Evolutionary conservation across 2,797 vertebrate species (phyloP).

Genomic region (Potorous gilbertii): DNA sequence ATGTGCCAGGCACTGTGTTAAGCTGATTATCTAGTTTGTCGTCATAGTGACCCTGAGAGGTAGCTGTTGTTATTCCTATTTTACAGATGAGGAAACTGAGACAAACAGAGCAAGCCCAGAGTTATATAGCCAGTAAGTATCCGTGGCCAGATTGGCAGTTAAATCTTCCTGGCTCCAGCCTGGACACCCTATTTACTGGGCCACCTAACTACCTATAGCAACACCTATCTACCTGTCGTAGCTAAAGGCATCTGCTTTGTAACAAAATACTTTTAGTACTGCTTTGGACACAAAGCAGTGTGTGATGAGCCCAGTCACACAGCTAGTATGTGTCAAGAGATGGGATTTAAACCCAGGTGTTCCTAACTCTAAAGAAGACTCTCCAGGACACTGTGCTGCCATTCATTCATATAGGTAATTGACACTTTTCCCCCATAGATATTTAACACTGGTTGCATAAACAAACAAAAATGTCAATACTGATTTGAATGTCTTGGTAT

Average conservation of each 20-base stretch:
- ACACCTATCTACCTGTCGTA: background rate
- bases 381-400: background rate
- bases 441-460: background rate
- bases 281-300: background rate
- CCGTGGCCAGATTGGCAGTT: background rate
- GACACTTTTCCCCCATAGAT: background rate
- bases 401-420: background rate
- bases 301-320: background rate
- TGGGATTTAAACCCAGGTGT: background rate
- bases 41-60: background rate
- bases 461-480: conserved; percentile 6
- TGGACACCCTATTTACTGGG: background rate
- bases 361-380: background rate
- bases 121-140: background rate
- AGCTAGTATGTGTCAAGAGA: background rate
- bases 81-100: background rate
- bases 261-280: background rate
- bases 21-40: background rate
- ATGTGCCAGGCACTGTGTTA: background rate
- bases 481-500: background rate
- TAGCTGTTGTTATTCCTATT: background rate
- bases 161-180: background rate
- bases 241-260: background rate
- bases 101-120: background rate
- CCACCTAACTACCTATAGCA: background rate